A percentile compares a stretch with the other conserved stretches of the same genome.
These are phyloP conservation scores for Dinoponera quadriceps DNA, from an alignment of 1,140 invertebrate genomes.

Conservation along the genomic window DNA sequence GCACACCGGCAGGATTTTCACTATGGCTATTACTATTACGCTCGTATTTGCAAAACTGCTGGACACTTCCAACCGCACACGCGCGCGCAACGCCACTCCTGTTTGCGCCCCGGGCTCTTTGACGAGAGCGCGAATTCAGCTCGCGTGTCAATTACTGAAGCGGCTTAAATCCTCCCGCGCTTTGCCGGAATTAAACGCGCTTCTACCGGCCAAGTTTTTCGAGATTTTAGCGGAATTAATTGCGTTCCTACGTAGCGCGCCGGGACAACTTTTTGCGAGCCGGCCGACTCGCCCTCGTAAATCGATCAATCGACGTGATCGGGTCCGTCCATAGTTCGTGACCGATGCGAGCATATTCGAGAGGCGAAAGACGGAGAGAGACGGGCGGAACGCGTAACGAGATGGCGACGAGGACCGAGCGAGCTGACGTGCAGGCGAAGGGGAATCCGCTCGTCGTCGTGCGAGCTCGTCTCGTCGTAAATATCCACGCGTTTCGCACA, in stretches of 20 bases:
- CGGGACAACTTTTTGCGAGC: slow-evolving; percentile 67
- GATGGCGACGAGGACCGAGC: slow-evolving; percentile 38
- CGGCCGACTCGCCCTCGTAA: slow-evolving; percentile 70
- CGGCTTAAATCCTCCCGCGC: slow-evolving; percentile 66
- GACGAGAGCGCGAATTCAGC: slow-evolving; percentile 56
- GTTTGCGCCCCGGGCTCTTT: slow-evolving; percentile 41
- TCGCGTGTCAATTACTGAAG: slow-evolving; percentile 68
- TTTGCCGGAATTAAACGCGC: slow-evolving; percentile 69
- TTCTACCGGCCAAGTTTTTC: slow-evolving; percentile 62
- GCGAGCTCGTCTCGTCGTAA: slow-evolving; percentile 67
- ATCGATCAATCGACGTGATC: slow-evolving; percentile 78
- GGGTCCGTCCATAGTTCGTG: slow-evolving; percentile 68
- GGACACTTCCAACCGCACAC: slow-evolving; percentile 34
- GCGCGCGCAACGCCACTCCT: no score
- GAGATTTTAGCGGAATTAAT: slow-evolving; percentile 69
- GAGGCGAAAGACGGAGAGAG: slow-evolving; percentile 32
- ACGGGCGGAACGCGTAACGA: slow-evolving; percentile 20
- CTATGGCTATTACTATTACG: slow-evolving; percentile 28
- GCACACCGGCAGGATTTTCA: slow-evolving; percentile 22
- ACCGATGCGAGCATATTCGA: slow-evolving; percentile 5
- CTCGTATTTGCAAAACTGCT: slow-evolving; percentile 41
- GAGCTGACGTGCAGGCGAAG: slow-evolving; percentile 4
- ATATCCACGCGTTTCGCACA: slow-evolving; percentile 78
- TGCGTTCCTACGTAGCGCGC: slow-evolving; percentile 68
- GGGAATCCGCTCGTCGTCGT: slow-evolving; percentile 33